Evolutionary conservation across 2,113 vertebrate genomes (phyloP).

Genomic region (Tupaia chinensis): DNA sequence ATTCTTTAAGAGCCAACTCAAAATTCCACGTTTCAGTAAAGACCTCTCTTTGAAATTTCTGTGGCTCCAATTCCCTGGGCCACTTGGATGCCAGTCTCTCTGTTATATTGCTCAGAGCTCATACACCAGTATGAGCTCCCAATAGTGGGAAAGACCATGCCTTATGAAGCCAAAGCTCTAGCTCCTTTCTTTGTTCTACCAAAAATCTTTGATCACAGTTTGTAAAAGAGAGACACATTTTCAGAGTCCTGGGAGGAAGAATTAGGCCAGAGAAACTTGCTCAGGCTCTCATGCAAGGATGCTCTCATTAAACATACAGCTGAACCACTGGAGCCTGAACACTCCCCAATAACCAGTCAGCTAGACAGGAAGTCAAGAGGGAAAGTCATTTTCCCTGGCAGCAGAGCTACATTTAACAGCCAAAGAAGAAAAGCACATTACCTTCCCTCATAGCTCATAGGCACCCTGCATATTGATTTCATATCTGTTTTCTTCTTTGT

Average conservation of each 20-base stretch:
- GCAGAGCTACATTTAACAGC: constrained; percentile 55
- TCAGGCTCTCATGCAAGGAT: background rate
- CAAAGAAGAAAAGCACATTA: constrained; percentile 58
- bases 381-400: constrained; percentile 71
- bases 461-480: constrained; percentile 64
- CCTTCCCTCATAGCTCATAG: constrained; percentile 58
- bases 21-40: background rate
- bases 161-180: background rate
- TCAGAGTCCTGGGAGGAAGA: background rate
- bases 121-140: background rate
- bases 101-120: background rate
- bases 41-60: background rate
- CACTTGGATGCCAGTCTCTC: background rate
- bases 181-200: background rate
- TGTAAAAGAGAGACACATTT: background rate
- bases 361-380: constrained; percentile 22
- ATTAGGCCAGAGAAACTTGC: background rate
- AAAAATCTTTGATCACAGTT: background rate
- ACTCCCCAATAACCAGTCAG: constrained; percentile 44
- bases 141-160: background rate
- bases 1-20: background rate
- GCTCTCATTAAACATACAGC: constrained; percentile 27
- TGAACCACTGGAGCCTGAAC: background rate
- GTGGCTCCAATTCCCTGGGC: background rate
- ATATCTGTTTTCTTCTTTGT: background rate